Evolutionary conservation across 1,140 invertebrate genomes (phyloP), one percentile per base, ranked within the genome.

Genomic region (Neuroterus valhalla): DNA sequence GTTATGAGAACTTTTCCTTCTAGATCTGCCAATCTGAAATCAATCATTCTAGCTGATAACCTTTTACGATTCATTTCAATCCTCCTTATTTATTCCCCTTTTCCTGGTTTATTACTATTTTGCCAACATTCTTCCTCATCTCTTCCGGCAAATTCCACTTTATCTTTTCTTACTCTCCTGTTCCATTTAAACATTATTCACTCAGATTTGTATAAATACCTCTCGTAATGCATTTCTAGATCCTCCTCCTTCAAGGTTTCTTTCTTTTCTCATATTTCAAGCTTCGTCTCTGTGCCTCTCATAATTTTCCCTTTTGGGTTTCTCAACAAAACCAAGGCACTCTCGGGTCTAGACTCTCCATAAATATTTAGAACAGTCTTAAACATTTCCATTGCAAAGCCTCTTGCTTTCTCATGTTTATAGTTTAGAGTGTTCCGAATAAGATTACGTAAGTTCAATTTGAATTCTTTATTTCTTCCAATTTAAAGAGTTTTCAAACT

Each of bases 31-130:
- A 62, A 31, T 31, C 15, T 15, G 15, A 14, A 62, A 62, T 62
- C 52, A 62, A 62, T 62, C 26, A 62, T 62, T 62, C 52, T 12
- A 26, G 14, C 12, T 26, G 21, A 62, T 55, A 26, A 55, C 19
- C 26, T 26, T 55, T 14, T 23, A 4, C 11, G 50, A 55, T 21
- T 23, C 26, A 55, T 55, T 55, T 48, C 14, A 15, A 6, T 14
- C 4, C 10, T 15, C 52, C 5, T 23, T 11, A 26, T 55, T 26
- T 31, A 55, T 55, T 55, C 17, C 46, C 46, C 17, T 15, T 14
- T 55, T 21, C 52, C 15, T 12, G 52, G 15, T 31, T 11, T 55
- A 55, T 55, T 55, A 17, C 46, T 38, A 15, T n/a, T 15, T 14
- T 55, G 12, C 23, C 2, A 55, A 10, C 26, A 21, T 55, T 26